Evolutionary conservation across 1,140 invertebrate species (phyloP).

Genomic region (Chironomus striatipennis): DNA sequence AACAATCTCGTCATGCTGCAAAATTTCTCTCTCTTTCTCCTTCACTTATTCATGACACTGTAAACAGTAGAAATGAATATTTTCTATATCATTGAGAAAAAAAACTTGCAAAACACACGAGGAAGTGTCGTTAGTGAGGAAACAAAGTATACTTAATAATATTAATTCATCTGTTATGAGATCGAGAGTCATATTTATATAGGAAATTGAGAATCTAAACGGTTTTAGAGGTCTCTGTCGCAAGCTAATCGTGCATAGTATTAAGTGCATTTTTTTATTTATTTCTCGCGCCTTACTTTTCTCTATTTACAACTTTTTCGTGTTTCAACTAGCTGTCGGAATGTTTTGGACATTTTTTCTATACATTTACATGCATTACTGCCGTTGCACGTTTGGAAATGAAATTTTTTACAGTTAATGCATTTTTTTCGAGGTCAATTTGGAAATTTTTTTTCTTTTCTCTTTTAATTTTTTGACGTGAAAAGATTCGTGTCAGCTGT

Average conservation of each 20-base stretch:
- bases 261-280: neutral
- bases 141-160: neutral
- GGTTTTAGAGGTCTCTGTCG: conserved; percentile 14
- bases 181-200: conserved; percentile 4
- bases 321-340: neutral
- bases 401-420: conserved; percentile 14
- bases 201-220: conserved; percentile 13
- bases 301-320: conserved; percentile 14
- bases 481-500: neutral
- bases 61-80: too few species aligned
- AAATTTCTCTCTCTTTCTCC: too few species aligned
- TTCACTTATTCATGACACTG: too few species aligned
- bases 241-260: neutral
- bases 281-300: neutral
- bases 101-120: too few species aligned
- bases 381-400: conserved; percentile 6
- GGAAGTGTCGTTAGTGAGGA: neutral
- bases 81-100: neutral
- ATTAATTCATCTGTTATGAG: neutral
- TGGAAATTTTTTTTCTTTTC: neutral
- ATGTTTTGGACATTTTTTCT: too few species aligned
- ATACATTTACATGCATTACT: neutral
- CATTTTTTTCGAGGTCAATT: neutral
- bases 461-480: neutral
- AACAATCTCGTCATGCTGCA: too few species aligned